Evolutionary conservation across 2,797 vertebrate species (phyloP), one percentile per base, ranked within the genome.

Genomic region (Dryobates pubescens): DNA sequence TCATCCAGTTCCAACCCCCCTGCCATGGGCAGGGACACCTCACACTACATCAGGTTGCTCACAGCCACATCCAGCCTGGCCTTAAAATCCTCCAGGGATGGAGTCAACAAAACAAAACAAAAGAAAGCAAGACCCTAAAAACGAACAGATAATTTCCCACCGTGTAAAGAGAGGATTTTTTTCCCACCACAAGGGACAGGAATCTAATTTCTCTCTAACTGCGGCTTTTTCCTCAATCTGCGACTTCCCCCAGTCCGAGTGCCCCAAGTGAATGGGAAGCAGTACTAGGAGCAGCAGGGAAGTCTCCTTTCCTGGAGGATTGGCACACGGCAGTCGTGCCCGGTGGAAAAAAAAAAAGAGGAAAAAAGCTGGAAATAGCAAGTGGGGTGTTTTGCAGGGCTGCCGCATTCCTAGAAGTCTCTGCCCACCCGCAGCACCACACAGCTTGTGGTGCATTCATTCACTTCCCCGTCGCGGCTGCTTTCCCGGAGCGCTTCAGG

Each of bases 361-460:
- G 20, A 47, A 47, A 13, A 24, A 2, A 22, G 12, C 67, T 45
- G 32, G 8, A 38, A 71, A 24, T 2, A 11, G 24, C n/a, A n/a
- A 16, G 27, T 1, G 9, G 6, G 13, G 43, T 12, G 3, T 30
- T 26, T 2, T 7, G 43, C 65, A 12, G 11, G 4, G 13, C 11
- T 0, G 24, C 1, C 29, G 22, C 27, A 2, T 1, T 23, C 53
- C 2, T 2, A 26, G 17, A 27, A 45, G 10, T 7, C 54, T 10
- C 77, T 24, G 51, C 5, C 30, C 36, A 2, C 20, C 29, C 10
- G 20, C 62, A 4, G 38, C 73, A 47, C 30, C 41, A 20, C 53
- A 2, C 24, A 11, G 30, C 24, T 29, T 4, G 34, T 7, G 15
- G 14, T 0, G 32, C 15, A 3, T 51, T 68, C 45, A 34, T 38